phyloP scores from a whole-genome alignment of 2,113 vertebrate species.

The Tyrannus savana region DNA sequence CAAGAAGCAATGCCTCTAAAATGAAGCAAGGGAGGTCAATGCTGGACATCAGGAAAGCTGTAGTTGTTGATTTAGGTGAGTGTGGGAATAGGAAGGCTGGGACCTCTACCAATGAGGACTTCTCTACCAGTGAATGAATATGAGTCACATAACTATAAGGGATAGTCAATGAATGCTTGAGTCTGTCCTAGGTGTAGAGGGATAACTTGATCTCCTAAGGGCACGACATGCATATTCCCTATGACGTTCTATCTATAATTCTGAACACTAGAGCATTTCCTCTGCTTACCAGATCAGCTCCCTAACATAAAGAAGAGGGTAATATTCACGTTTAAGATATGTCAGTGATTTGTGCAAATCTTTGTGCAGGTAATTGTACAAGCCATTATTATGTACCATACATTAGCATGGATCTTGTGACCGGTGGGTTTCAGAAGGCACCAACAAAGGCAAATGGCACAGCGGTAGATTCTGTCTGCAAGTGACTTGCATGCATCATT shows the following conservation, averaged over 20 bases:
- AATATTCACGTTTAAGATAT: not conserved
- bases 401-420: not conserved
- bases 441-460: constrained; percentile 45
- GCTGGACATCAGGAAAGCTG: not conserved
- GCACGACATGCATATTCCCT: not conserved
- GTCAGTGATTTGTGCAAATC: not conserved
- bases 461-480: not conserved
- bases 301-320: not conserved
- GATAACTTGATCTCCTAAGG: not conserved
- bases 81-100: accelerated
- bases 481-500: not conserved
- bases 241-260: accelerated
- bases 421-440: constrained; percentile 20
- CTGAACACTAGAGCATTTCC: not conserved
- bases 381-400: not conserved
- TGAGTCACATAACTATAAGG: not conserved
- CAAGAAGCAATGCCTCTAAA: not conserved
- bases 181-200: not conserved
- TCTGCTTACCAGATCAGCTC: not conserved
- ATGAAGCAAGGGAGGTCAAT: not conserved
- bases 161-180: not conserved
- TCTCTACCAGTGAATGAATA: not conserved
- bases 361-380: not conserved
- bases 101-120: not conserved
- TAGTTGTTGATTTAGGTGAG: not conserved